Evolutionary conservation across 2,113 vertebrate genomes (phyloP), one percentile per base, ranked within the genome.

Genomic region (Pardalotus punctatus): DNA sequence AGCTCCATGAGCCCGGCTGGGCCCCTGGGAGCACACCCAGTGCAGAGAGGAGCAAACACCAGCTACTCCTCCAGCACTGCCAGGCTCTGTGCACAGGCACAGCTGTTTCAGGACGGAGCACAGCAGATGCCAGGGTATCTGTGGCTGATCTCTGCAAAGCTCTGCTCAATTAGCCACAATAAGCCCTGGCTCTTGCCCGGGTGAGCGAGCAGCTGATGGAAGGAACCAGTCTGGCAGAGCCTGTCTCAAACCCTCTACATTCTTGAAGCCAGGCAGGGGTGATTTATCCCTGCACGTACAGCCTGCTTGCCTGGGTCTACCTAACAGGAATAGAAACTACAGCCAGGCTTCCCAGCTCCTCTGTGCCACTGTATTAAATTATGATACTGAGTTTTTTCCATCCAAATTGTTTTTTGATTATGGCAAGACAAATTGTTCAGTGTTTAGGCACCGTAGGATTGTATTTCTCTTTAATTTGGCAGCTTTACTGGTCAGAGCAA

Each of bases 261-360:
- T 53, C 51, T 22, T 42, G 27, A 14, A 57, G 35, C 19, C 24
- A 50, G 67, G 21, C 29, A n/a, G 62, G 40, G 47, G 11, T 40
- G 61, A 12, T 45, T 56, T 56, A 29, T 67, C 3, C 5, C 19
- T 73, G 38, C 1, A 1, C 0, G 0, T 18, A 9, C 40, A 50
- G 13, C 27, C 40, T 3, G 1, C 65, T 58, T n/a, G 66, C 29
- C 60, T 50, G 36, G 8, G 3, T 24, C 25, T 50, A 1, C 17
- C 35, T 28, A 19, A 33, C 0, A 5, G 0, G 0, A 51, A 23
- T 40, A 90, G 53, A 36, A 81, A 35, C 13, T 27, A 24, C 22
- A 35, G 48, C 10, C 48, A 35, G 48, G 27, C 29, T 72, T 67
- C 47, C 57, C 22, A 22, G 65, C 38, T 45, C n/a, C 50, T 57